These are phyloP conservation scores for Peucedramus taeniatus DNA, from an alignment of 2,113 vertebrate genomes.

Conservation along the genomic window DNA sequence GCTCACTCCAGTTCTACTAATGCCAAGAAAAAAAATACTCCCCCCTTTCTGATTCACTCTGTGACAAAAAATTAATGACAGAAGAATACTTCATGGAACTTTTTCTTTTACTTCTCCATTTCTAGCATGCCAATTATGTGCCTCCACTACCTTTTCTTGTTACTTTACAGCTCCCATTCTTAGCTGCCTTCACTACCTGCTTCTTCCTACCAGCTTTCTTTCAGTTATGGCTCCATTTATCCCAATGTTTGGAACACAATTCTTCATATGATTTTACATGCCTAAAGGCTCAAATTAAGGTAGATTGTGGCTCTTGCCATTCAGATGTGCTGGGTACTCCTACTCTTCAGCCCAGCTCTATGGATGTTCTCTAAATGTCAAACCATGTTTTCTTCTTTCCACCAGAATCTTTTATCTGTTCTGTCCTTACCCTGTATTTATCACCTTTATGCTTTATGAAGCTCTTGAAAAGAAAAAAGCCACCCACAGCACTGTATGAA, in stretches of 20 bases:
- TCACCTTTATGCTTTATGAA: conserved; percentile 13
- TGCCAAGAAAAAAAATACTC: not conserved
- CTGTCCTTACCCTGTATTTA: not conserved
- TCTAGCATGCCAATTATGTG: not conserved
- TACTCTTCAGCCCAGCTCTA: not conserved
- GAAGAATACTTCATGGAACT: not conserved
- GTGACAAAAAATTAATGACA: not conserved
- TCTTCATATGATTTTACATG: not conserved
- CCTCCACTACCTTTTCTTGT: not conserved
- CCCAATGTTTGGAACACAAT: not conserved
- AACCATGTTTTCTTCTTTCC: not conserved
- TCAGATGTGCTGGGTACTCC: not conserved
- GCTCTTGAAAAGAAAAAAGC: not conserved
- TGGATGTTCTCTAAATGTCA: not conserved
- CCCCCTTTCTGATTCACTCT: not conserved
- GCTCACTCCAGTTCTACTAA: not conserved
- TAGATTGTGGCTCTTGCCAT: not conserved
- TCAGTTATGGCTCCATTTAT: not conserved
- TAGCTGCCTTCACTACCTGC: not conserved
- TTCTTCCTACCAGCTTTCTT: not conserved
- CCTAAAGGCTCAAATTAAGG: not conserved
- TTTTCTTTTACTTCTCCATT: not conserved
- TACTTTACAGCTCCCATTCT: not conserved
- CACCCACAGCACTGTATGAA: not conserved
- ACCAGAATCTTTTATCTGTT: not conserved